Percentiles rank a stretch among this genome's conserved stretches.
Conservation (phyloP, 2,888 invertebrate genomes). For the Andrena praecox region DNA sequence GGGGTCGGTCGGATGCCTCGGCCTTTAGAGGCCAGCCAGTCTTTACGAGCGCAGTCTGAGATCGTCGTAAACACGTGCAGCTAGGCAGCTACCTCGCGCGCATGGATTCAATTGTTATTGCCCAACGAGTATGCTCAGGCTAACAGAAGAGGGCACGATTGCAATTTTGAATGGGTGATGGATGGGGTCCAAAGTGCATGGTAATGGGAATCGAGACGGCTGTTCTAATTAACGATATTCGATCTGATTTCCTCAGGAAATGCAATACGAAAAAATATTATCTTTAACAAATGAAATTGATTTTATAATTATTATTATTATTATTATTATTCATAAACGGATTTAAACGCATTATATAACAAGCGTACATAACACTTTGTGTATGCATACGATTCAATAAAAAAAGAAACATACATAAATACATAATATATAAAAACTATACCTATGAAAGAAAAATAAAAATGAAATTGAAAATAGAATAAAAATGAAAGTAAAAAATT, state of each 20-base stretch:
- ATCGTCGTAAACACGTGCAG: conserved; percentile 76
- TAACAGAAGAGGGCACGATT: neutral
- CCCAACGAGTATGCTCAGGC: conserved; percentile 10
- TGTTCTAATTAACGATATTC: neutral
- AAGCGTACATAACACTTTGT: no score
- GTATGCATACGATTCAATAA: no score
- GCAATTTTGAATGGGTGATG: neutral
- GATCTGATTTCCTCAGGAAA: neutral
- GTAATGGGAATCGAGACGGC: neutral
- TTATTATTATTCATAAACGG: no score
- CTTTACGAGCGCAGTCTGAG: conserved; percentile 71
- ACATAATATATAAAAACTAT: no score
- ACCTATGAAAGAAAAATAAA: no score
- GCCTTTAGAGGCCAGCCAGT: conserved; percentile 66
- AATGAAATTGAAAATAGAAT: no score
- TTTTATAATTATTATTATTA: no score
- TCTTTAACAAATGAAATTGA: no score
- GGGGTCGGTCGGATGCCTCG: conserved; percentile 56
- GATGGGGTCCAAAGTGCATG: neutral
- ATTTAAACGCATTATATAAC: no score
- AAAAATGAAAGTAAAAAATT: no score
- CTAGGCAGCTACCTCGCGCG: conserved; percentile 70
- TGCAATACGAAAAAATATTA: no score
- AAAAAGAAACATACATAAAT: no score
- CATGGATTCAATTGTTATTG: conserved; percentile 75